Conservation (phyloP, 2,797 vertebrate species). For the Iguana delicatissima region DNA sequence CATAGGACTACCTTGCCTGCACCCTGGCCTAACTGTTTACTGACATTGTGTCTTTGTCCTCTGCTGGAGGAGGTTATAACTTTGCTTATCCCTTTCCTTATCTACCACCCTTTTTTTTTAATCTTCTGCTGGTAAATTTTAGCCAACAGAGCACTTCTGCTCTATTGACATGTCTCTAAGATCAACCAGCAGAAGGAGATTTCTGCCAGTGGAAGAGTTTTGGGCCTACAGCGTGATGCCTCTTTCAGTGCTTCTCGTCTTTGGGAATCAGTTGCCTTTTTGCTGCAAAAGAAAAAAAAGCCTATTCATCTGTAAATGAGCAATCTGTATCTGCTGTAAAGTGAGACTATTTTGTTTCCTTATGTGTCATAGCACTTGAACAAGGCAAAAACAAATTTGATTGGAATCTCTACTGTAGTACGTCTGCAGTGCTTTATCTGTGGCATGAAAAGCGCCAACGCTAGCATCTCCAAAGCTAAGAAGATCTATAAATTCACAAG, state of each 20-base stretch:
- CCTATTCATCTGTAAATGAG: background rate
- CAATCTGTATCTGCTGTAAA: background rate
- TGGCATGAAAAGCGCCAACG: constrained; percentile 28
- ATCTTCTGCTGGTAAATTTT: no score
- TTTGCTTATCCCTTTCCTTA: no score
- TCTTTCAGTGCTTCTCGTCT: background rate
- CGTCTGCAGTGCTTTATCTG: background rate
- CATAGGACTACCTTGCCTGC: no score
- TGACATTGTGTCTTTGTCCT: no score
- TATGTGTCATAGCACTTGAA: constrained; percentile 21
- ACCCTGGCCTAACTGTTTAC: no score
- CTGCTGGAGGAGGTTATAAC: no score
- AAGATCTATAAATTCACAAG: constrained; percentile 27
- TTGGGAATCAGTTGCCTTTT: background rate
- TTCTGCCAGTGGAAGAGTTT: no score
- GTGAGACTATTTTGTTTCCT: constrained; percentile 24
- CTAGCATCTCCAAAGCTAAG: background rate
- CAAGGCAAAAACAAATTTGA: constrained; percentile 52
- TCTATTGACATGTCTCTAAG: no score
- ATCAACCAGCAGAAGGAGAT: no score
- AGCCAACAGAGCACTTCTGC: no score
- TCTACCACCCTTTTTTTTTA: no score
- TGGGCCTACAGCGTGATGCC: no score
- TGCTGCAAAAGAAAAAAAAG: background rate
- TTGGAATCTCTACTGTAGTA: constrained; percentile 13